These are phyloP conservation scores for Ornithorhynchus anatinus DNA, from an alignment of 2,113 vertebrate genomes.

Conservation along the genomic window DNA sequence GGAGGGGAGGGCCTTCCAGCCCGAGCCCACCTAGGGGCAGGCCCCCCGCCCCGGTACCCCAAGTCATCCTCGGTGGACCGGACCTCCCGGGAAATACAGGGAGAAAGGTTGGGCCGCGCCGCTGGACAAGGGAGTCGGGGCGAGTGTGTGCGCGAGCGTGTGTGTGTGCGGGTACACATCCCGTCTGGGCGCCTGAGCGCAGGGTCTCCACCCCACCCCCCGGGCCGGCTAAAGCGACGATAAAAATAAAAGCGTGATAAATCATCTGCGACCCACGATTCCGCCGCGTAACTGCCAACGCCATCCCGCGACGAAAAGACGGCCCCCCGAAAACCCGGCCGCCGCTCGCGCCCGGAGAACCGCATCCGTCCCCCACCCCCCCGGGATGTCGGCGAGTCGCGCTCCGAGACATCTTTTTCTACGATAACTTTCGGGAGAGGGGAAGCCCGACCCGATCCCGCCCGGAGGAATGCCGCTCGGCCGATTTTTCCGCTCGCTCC, in stretches of 20 bases:
- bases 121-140: too few relatives aligned
- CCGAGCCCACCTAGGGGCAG: too few relatives aligned
- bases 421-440: slow-evolving; percentile 73
- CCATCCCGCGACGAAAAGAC: slow-evolving; percentile 32
- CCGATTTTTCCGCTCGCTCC: slow-evolving; percentile 81
- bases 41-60: slow-evolving; percentile 40
- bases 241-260: slow-evolving; percentile 30
- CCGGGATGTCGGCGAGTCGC: slow-evolving; percentile 67
- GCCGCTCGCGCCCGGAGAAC: too few relatives aligned
- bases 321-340: too few relatives aligned
- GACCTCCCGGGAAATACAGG: slow-evolving; percentile 49
- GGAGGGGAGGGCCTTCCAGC: too few relatives aligned
- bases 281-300: slow-evolving; percentile 36
- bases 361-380: too few relatives aligned
- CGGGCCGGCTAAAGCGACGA: too few relatives aligned
- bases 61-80: slow-evolving; percentile 63
- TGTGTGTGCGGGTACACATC: slow-evolving; percentile 11
- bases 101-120: background rate
- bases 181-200: slow-evolving; percentile 10
- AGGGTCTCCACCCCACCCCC: too few relatives aligned
- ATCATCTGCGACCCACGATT: slow-evolving; percentile 27
- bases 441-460: slow-evolving; percentile 74
- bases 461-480: slow-evolving; percentile 83
- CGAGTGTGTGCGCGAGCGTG: background rate
- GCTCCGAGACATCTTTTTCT: slow-evolving; percentile 68